Conservation (phyloP, 2,888 invertebrate genomes). For the Rhimphoctona megacephalus region DNA sequence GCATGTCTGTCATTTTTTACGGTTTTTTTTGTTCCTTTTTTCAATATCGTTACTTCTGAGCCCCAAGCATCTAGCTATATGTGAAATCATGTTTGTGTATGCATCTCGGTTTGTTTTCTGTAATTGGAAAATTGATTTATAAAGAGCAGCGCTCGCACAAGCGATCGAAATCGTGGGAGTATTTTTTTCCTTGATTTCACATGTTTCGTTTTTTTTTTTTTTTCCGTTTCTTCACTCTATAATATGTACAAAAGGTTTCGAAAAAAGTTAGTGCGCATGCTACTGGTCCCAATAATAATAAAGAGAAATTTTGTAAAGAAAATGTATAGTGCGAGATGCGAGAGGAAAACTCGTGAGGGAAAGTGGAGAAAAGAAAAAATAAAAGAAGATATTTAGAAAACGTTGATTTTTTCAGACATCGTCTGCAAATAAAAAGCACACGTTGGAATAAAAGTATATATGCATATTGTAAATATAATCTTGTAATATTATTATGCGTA, state of each 20-base stretch:
- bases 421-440: slow-evolving; percentile 21
- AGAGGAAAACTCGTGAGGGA: slow-evolving; percentile 36
- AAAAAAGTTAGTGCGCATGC: slow-evolving; percentile 84
- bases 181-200: slow-evolving; percentile 20
- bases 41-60: slow-evolving; percentile 79
- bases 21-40: slow-evolving; percentile 2
- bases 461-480: slow-evolving; percentile 12
- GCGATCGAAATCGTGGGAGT: slow-evolving; percentile 79
- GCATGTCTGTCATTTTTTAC: slow-evolving; percentile 34
- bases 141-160: slow-evolving; percentile 78
- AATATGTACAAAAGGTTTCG: slow-evolving; percentile 70
- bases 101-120: slow-evolving; percentile 27
- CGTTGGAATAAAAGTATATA: neutral
- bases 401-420: neutral
- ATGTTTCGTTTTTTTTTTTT: slow-evolving; percentile 2
- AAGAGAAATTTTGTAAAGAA: slow-evolving; percentile 55
- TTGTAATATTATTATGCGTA: neutral
- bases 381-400: slow-evolving; percentile 14
- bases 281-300: slow-evolving; percentile 77
- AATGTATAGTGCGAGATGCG: slow-evolving; percentile 34
- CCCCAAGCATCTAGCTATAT: slow-evolving; percentile 84
- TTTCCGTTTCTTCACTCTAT: slow-evolving; percentile 21
- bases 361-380: neutral
- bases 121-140: slow-evolving; percentile 11
- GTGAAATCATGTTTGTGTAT: slow-evolving; percentile 53